Evolutionary conservation across 2,797 vertebrate genomes (phyloP).

Genomic region (Sardinella longiceps): DNA sequence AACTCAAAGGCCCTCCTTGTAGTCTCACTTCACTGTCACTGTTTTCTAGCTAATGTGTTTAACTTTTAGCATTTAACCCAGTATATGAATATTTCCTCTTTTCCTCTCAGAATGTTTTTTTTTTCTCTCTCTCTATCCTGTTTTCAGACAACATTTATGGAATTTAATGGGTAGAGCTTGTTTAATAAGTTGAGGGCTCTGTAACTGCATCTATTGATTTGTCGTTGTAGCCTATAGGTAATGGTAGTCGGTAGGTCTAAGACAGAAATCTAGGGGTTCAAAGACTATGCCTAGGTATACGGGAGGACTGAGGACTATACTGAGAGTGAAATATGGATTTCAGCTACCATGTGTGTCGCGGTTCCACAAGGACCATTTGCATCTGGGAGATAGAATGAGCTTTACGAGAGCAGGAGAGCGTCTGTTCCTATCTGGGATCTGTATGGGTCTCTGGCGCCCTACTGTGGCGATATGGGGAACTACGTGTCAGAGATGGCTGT

Average conservation of each 20-base stretch:
- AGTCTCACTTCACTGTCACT: slow-evolving; percentile 58
- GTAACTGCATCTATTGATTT: background rate
- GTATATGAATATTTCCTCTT: background rate
- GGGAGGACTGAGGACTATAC: background rate
- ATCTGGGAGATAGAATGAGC: slow-evolving; percentile 57
- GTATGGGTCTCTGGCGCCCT: slow-evolving; percentile 68
- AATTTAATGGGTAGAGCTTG: background rate
- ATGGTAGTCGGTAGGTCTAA: background rate
- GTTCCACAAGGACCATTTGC: slow-evolving; percentile 84
- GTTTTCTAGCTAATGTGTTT: slow-evolving; percentile 50
- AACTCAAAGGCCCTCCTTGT: slow-evolving; percentile 72
- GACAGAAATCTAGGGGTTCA: background rate
- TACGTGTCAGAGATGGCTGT: slow-evolving; percentile 49
- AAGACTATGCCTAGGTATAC: background rate
- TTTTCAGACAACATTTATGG: background rate
- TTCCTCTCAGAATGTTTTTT: background rate
- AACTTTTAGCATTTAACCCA: slow-evolving; percentile 22
- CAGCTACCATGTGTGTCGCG: slow-evolving; percentile 84
- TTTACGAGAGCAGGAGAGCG: slow-evolving; percentile 43
- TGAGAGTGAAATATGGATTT: slow-evolving; percentile 56
- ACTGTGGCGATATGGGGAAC: slow-evolving; percentile 65
- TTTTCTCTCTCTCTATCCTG: no score
- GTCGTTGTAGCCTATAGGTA: background rate
- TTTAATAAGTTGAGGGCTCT: background rate
- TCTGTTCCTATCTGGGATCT: slow-evolving; percentile 66